Evolutionary conservation across 2,113 vertebrate genomes (phyloP), one percentile per base, ranked within the genome.

Genomic region (Neolamprologus tretocephalus): DNA sequence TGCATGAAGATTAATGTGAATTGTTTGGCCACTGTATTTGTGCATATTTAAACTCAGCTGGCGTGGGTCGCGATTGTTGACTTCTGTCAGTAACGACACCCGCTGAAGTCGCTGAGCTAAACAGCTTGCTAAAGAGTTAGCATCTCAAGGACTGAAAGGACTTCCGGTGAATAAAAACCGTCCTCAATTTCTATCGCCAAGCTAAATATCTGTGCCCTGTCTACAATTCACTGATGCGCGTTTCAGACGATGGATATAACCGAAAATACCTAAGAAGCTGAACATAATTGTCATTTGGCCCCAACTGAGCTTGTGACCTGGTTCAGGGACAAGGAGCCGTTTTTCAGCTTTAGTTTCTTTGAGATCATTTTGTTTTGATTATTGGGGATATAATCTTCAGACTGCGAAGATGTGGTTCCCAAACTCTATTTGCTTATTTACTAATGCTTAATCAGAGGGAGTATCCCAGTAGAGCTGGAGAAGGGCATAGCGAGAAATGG

Each of bases 61-160:
- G 2, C 1, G 10, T 31, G 6, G 42, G 10, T 31, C 21, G 23
- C 68, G 14, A 11, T 26, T 47, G 23, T 17, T 73, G 21, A 26
- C 16, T 4, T 45, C 3, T 7, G 14, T 45, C 1, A 2, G 6
- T 13, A 14, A 11, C 17, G 6, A 3, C 6, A 11, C 5, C 3
- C 9, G 54, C 7, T 26, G 7, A 19, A 7, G 42, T 14, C 28
- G 33, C 10, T 13, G 5, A 33, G 37, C 49, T 82, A 80, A 49
- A 21, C 26, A 3, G 37, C 8, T 23, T 53, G 89, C 89, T 91
- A 91, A 84, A 37, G 1, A 21, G 88, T 49, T 89, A 91, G 86
- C 90, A 8, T 86, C 21, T 92, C 90, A 94, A 94, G 91, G 89
- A 93, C 90, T 91, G 91, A 37, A 9, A 84, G 83, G 90, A 93